Conservation (phyloP, 2,113 vertebrate genomes). For the Platysternon megacephalum region DNA sequence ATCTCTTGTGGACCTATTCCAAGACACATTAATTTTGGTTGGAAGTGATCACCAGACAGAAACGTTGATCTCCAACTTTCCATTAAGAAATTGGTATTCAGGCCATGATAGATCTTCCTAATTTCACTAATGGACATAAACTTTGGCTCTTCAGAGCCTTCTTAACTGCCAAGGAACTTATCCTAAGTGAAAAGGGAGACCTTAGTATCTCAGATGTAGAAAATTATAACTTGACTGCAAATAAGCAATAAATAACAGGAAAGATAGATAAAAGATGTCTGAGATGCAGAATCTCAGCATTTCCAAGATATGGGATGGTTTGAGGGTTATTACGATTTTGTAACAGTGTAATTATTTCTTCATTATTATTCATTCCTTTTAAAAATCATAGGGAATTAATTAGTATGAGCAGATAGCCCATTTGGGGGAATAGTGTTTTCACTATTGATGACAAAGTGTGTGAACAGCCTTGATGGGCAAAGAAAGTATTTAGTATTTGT, state of each 20-base stretch:
- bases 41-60: not conserved
- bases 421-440: not conserved
- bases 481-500: not conserved
- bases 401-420: not conserved
- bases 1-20: not conserved
- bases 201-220: not conserved
- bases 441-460: not conserved
- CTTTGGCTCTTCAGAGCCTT: not conserved
- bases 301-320: not conserved
- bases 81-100: slow-evolving; percentile 39
- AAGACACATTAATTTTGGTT: slow-evolving; percentile 22
- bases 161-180: not conserved
- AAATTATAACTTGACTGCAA: not conserved
- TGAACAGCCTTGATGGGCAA: not conserved
- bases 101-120: not conserved
- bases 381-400: not conserved
- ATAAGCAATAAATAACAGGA: not conserved
- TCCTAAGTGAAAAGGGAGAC: not conserved
- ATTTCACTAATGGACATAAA: slow-evolving; percentile 49
- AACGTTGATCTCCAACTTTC: not conserved
- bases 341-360: not conserved
- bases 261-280: not conserved
- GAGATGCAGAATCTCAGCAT: not conserved
- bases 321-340: not conserved
- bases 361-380: not conserved